These are phyloP conservation scores for Carcharodon carcharias DNA, from an alignment of 2,797 vertebrate genomes.

Conservation along the genomic window DNA sequence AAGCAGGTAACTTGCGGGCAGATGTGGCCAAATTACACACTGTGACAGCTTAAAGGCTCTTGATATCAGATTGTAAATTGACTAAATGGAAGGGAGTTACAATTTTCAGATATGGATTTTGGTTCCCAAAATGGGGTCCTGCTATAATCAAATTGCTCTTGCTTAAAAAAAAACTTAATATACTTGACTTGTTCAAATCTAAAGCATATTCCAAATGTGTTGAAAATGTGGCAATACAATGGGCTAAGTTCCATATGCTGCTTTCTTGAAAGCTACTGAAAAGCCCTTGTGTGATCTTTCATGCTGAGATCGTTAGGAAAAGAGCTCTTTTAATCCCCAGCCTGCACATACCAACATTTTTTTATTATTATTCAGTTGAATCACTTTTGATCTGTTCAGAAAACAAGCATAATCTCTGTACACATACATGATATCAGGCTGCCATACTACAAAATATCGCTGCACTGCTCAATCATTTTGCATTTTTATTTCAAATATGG, in stretches of 20 bases:
- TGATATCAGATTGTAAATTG: neutral
- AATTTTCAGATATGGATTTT: neutral
- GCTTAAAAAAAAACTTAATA: neutral
- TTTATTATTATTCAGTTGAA: neutral
- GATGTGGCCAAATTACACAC: neutral
- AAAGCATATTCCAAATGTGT: neutral
- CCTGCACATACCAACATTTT: neutral
- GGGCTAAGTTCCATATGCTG: neutral
- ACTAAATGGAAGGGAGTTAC: neutral
- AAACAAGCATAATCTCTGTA: neutral
- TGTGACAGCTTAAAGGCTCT: neutral
- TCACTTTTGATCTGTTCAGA: constrained; percentile 5
- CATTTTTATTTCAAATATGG: constrained; percentile 53
- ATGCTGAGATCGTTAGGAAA: neutral
- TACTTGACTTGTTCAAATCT: constrained; percentile 11
- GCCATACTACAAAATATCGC: constrained; percentile 19
- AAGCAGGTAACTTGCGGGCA: constrained; percentile 20
- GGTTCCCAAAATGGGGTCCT: neutral
- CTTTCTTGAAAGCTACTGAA: constrained; percentile 2
- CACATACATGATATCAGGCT: neutral
- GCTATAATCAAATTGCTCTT: neutral
- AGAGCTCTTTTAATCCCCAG: neutral
- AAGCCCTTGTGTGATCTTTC: neutral
- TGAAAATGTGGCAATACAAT: neutral
- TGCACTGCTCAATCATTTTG: constrained; percentile 58